Evolutionary conservation across 2,888 invertebrate genomes (phyloP), one percentile per base, ranked within the genome.

Genomic region (Helleia helle): DNA sequence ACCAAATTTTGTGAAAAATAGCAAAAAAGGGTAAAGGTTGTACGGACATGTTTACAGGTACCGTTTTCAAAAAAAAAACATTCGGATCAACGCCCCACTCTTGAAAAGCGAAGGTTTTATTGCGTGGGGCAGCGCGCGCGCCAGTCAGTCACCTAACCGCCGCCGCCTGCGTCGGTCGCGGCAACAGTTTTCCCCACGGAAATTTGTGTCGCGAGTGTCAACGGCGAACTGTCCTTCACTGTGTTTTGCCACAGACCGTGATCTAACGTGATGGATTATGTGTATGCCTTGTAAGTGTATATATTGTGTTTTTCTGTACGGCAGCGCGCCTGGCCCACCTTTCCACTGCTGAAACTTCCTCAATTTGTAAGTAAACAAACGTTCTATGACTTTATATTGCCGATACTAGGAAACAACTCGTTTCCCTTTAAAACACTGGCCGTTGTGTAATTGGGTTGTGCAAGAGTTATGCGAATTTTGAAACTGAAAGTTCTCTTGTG

Each of bases 121-220:
- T 66, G 65, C 56, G 71, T 70, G 70, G 67, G 73, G 72, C 62
- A 59, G 56, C 54, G 56, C 52, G 40, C 38, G 50, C 56, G 50
- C 54, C 43, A 38, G 62, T 61, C 77, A 81, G 83, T 83, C 73
- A 62, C 70, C 63, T 65, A 67, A 58, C 57, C 56, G 74, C 76
- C 71, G 70, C 65, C 71, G 70, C 59, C 49, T 55, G 72, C 70
- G 73, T 62, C 56, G 65, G 52, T 57, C 69, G 76, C 80, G 80
- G 71, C 77, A 72, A 57, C 61, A 79, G 76, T 79, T 81, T 77
- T 73, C 59, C 52, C 46, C 43, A 58, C 64, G 74, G 80, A 77
- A 81, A 81, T 77, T 79, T 71, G 77, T 80, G 80, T 73, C 80
- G 80, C 74, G 79, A 67, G 67, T 71, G 67, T 59, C 53, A 38